Evolutionary conservation across 2,113 vertebrate genomes (phyloP).

Genomic region (Cyanistes caeruleus): DNA sequence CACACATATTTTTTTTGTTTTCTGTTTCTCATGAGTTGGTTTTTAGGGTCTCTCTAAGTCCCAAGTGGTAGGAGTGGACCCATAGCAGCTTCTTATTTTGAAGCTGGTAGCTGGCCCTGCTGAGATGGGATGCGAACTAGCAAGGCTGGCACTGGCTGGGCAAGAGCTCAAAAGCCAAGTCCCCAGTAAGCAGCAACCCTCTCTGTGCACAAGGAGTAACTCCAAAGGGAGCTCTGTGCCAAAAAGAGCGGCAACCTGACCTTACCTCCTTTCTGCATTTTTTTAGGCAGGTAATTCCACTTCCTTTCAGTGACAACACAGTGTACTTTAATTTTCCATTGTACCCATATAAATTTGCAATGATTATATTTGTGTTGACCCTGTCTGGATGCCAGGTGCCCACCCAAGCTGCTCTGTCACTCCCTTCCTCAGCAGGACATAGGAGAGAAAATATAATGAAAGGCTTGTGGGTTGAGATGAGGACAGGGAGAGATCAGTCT

Average conservation of each 20-base stretch:
- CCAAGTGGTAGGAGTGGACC: accelerated
- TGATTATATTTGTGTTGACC: background rate
- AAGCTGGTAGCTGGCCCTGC: background rate
- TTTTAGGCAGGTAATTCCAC: background rate
- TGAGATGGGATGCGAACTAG: background rate
- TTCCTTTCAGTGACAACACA: background rate
- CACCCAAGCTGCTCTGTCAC: background rate
- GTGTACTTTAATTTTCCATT: background rate
- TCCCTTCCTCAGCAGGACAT: background rate
- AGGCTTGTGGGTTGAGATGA: background rate
- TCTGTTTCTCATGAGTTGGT: background rate
- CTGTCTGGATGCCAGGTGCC: background rate
- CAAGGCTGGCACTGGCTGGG: background rate
- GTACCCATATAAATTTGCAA: background rate
- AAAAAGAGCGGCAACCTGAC: accelerated
- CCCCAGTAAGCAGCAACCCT: background rate
- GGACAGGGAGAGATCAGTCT: background rate
- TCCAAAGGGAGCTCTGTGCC: background rate
- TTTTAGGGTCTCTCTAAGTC: background rate
- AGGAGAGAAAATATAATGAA: background rate
- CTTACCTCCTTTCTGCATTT: background rate
- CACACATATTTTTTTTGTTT: accelerated
- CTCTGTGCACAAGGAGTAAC: background rate
- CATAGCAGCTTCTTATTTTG: accelerated
- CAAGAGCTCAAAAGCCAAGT: background rate